phyloP scores from a whole-genome alignment of 2,113 vertebrate genomes.

The Pipa parva region DNA sequence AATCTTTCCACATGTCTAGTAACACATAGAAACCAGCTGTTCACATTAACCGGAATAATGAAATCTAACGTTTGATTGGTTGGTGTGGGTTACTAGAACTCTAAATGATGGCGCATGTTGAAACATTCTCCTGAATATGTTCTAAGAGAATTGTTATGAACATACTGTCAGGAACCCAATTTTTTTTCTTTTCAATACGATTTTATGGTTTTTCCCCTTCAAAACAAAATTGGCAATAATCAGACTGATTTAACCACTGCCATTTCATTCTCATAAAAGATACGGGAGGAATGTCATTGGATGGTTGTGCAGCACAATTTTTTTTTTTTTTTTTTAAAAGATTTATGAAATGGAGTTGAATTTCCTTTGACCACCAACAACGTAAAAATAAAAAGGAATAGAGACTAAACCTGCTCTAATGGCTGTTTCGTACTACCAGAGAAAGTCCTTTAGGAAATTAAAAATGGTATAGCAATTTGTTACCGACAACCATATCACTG shows the following conservation, averaged over 20 bases:
- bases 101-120: too few species aligned
- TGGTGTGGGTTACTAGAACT: too few species aligned
- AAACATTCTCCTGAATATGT: too few species aligned
- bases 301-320: not conserved
- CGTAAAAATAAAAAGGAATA: slow-evolving; percentile 2
- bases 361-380: not conserved
- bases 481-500: not conserved
- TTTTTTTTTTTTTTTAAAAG: not conserved
- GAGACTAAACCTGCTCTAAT: not conserved
- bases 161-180: too few species aligned
- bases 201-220: too few species aligned
- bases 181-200: too few species aligned
- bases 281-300: not conserved
- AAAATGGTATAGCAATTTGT: not conserved
- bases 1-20: too few species aligned
- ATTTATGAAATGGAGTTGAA: too few species aligned
- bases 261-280: not conserved
- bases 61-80: too few species aligned
- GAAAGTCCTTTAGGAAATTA: not conserved
- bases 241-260: not conserved
- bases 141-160: too few species aligned
- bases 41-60: too few species aligned
- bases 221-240: not conserved
- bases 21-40: too few species aligned
- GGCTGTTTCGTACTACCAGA: not conserved